A percentile compares a stretch with the other conserved stretches of the same genome.
phyloP scores from a whole-genome alignment of 2,888 invertebrate species.

The Matsumyia berberina region DNA sequence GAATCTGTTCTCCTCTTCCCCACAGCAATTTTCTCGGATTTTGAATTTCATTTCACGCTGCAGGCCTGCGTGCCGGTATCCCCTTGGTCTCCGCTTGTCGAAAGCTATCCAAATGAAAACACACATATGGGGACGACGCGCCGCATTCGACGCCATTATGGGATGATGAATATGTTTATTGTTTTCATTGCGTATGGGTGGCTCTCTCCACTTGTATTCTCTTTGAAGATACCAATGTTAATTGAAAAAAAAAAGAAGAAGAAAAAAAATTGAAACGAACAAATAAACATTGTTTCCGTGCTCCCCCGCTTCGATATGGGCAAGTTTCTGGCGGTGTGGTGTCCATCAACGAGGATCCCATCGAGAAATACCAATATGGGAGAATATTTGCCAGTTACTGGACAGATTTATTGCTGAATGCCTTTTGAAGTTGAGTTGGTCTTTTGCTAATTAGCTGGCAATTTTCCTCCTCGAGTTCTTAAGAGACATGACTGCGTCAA shows the following conservation, averaged over 20 bases:
- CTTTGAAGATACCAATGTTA: conserved; percentile 25
- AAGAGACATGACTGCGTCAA: too few relatives aligned
- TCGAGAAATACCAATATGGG: too few relatives aligned
- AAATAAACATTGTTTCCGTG: neutral
- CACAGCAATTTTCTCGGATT: neutral
- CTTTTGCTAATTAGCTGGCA: too few relatives aligned
- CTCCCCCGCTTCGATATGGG: neutral
- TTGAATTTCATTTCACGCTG: conserved; percentile 11
- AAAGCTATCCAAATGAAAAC: conserved; percentile 17
- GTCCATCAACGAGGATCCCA: neutral
- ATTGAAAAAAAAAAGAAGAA: conserved; percentile 10
- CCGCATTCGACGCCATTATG: neutral
- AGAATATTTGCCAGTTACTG: too few relatives aligned
- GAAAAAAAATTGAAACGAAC: neutral
- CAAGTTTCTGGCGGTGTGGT: too few relatives aligned
- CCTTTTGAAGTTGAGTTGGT: too few relatives aligned
- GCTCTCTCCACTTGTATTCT: neutral
- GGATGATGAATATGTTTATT: conserved; percentile 54
- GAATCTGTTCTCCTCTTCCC: too few relatives aligned
- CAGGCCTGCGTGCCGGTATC: too few relatives aligned
- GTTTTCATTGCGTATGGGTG: conserved; percentile 27
- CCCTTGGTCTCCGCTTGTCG: neutral
- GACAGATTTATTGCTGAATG: too few relatives aligned
- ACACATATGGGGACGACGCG: conserved; percentile 2
- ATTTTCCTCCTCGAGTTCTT: too few relatives aligned